Evolutionary conservation across 2,113 vertebrate genomes (phyloP).

Genomic region (Sebastes fasciatus): DNA sequence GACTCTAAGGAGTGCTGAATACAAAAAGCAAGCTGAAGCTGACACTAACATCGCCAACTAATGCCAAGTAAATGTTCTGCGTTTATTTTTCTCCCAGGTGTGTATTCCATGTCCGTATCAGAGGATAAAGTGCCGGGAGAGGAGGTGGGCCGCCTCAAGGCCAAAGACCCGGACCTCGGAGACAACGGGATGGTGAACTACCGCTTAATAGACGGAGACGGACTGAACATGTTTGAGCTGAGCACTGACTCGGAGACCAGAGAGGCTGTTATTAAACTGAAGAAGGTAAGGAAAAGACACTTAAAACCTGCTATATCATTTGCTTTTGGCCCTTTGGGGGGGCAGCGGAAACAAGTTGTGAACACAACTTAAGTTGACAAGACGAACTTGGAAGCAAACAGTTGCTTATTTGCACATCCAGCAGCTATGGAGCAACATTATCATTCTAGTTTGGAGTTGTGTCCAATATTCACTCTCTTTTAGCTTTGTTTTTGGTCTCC

Average conservation of each 20-base stretch:
- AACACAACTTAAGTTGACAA: background rate
- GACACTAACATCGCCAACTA: background rate
- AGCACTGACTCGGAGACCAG: constrained; percentile 94
- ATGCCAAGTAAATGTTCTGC: background rate
- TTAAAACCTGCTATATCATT: background rate
- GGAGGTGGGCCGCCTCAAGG: constrained; percentile 95
- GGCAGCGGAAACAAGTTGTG: background rate
- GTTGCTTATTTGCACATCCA: background rate
- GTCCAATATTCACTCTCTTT: background rate
- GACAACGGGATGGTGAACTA: constrained; percentile 96
- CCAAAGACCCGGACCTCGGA: constrained; percentile 94
- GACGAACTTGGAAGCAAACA: background rate
- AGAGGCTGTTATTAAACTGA: constrained; percentile 96
- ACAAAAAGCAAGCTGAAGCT: constrained; percentile 13
- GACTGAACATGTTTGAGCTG: constrained; percentile 91
- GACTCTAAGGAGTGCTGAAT: constrained; percentile 39
- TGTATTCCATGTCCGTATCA: constrained; percentile 93
- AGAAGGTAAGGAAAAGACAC: constrained; percentile 86
- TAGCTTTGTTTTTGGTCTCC: background rate
- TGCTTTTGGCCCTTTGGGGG: background rate
- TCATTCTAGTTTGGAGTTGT: background rate
- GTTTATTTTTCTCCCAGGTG: constrained; percentile 81
- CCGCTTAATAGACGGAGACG: constrained; percentile 92
- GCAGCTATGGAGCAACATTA: background rate
- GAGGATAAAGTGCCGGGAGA: constrained; percentile 94